Evolutionary conservation across 2,888 invertebrate genomes (phyloP).

Genomic region (Megaustenia siamemsis): DNA sequence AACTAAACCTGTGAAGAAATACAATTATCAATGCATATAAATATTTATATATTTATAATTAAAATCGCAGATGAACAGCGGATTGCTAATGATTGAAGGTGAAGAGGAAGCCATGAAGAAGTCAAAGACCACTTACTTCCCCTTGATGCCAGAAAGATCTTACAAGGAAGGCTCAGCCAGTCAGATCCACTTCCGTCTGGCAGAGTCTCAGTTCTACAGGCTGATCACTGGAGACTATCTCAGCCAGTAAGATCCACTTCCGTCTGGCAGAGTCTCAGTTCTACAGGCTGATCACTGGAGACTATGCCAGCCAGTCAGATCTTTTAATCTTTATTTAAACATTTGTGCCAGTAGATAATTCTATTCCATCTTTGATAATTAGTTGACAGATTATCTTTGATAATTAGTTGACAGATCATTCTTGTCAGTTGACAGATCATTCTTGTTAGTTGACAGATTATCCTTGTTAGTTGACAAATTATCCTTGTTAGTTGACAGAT

Average conservation of each 20-base stretch:
- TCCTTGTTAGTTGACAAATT: too few relatives aligned
- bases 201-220: conserved; percentile 77
- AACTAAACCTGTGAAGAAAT: too few relatives aligned
- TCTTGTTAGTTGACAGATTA: too few relatives aligned
- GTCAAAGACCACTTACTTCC: conserved; percentile 67
- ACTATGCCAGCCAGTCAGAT: conserved; percentile 15
- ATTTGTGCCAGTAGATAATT: too few relatives aligned
- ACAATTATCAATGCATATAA: too few relatives aligned
- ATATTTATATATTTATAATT: too few relatives aligned
- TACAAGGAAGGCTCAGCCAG: conserved; percentile 75
- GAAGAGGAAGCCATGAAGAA: conserved; percentile 72
- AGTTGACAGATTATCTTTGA: too few relatives aligned
- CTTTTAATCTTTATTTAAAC: too few relatives aligned
- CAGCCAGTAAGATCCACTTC: conserved; percentile 65
- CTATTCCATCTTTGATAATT: too few relatives aligned
- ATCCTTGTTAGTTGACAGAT: too few relatives aligned
- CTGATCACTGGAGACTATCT: conserved; percentile 61
- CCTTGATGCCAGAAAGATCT: conserved; percentile 67
- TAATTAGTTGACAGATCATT: too few relatives aligned
- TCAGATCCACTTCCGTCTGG: conserved; percentile 75
- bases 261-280: conserved; percentile 77
- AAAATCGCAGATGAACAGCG: conserved; percentile 66
- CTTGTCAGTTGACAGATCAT: too few relatives aligned
- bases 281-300: conserved; percentile 69
- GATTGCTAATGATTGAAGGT: conserved; percentile 70